phyloP scores from a whole-genome alignment of 2,888 invertebrate species.

The Metallyticus violacea region DNA sequence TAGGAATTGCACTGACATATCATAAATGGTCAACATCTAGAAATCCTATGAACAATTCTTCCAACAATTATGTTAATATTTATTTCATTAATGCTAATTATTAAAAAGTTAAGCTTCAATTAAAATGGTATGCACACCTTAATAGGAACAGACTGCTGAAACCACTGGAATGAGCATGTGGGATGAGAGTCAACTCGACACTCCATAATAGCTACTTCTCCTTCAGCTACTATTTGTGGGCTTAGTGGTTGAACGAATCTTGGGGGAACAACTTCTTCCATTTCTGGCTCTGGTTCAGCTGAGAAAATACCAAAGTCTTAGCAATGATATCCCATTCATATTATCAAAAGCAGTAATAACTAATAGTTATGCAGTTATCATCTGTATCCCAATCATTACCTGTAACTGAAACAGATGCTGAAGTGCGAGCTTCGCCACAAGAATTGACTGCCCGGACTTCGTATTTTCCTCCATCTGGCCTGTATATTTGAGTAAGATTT shows the following conservation, averaged over 20 bases:
- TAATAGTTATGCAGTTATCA: neutral
- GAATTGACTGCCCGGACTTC: conserved; percentile 79
- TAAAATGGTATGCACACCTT: conserved; percentile 42
- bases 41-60: no score
- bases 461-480: conserved; percentile 82
- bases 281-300: conserved; percentile 38
- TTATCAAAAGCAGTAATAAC: neutral
- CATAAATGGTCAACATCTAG: neutral
- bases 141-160: conserved; percentile 69
- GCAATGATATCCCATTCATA: neutral
- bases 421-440: conserved; percentile 74
- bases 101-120: no score
- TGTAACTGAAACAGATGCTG: conserved; percentile 76
- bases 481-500: conserved; percentile 63
- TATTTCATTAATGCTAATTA: neutral
- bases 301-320: no score
- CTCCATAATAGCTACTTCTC: conserved; percentile 77
- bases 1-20: neutral
- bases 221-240: conserved; percentile 66
- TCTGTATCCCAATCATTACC: conserved; percentile 45
- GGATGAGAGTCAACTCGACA: conserved; percentile 74
- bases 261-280: conserved; percentile 64
- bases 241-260: conserved; percentile 67
- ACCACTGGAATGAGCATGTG: conserved; percentile 84
- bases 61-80: neutral